phyloP scores from a whole-genome alignment of 2,797 vertebrate genomes.

The Coendou prehensilis region DNA sequence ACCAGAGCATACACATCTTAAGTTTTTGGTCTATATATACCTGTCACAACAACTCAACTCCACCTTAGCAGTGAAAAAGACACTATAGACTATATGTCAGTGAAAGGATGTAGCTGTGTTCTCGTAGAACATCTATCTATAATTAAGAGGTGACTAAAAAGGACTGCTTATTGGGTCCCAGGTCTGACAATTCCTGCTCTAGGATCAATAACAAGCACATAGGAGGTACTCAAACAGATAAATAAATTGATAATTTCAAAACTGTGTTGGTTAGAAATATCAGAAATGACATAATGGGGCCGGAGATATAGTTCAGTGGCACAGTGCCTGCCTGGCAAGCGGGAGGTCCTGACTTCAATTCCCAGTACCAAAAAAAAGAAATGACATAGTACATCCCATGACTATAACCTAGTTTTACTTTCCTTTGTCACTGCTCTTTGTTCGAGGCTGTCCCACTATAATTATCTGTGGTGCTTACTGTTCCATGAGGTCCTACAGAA shows the following conservation, averaged over 20 bases:
- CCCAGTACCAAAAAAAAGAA: no score
- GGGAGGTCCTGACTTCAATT: no score
- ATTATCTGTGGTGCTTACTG: not conserved
- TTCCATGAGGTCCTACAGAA: not conserved
- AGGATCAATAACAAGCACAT: not conserved
- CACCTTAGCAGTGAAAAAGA: not conserved
- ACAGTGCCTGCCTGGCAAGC: no score
- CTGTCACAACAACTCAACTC: not conserved
- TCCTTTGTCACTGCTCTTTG: not conserved
- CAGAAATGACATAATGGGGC: not conserved
- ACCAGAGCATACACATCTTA: not conserved
- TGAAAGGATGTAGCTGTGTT: not conserved
- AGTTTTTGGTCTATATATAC: not conserved
- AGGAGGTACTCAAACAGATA: not conserved
- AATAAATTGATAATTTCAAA: slow-evolving; percentile 4
- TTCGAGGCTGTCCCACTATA: not conserved
- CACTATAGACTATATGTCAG: not conserved
- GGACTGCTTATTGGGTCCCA: not conserved
- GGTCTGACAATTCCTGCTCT: not conserved
- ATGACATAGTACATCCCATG: not conserved
- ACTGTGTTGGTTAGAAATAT: not conserved
- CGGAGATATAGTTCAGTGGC: no score
- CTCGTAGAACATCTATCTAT: not conserved
- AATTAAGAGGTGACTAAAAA: not conserved
- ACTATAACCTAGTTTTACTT: not conserved